These are phyloP conservation scores for Eumerus sabulonum DNA, from an alignment of 2,888 invertebrate genomes.

Conservation along the genomic window DNA sequence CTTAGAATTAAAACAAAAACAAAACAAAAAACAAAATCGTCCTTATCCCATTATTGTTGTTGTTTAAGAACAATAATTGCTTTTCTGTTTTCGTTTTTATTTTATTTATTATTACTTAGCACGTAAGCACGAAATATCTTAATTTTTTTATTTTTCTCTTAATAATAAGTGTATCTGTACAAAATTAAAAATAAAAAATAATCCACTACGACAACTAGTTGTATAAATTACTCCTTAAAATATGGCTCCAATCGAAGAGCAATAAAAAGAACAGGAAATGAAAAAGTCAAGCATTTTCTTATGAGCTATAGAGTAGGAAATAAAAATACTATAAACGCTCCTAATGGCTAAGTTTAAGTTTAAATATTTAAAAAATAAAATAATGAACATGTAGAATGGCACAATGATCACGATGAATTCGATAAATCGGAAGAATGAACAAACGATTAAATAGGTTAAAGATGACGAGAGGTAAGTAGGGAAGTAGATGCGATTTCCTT, in stretches of 20 bases:
- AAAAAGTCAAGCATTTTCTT: slow-evolving; percentile 46
- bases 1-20: slow-evolving; percentile 8
- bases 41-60: slow-evolving; percentile 50
- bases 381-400: slow-evolving; percentile 64
- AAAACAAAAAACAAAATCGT: too few species aligned
- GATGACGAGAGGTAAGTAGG: background rate
- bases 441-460: background rate
- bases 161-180: slow-evolving; percentile 63
- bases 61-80: slow-evolving; percentile 30
- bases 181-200: too few species aligned
- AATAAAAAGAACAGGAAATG: slow-evolving; percentile 35
- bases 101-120: slow-evolving; percentile 49
- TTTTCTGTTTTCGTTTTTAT: slow-evolving; percentile 48
- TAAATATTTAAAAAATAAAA: slow-evolving; percentile 28
- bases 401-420: slow-evolving; percentile 62
- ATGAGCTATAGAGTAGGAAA: slow-evolving; percentile 37
- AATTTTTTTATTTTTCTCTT: slow-evolving; percentile 10
- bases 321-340: slow-evolving; percentile 35
- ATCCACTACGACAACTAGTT: slow-evolving; percentile 51
- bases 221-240: slow-evolving; percentile 52
- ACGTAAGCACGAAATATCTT: too few species aligned
- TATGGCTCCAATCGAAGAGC: slow-evolving; percentile 30
- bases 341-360: slow-evolving; percentile 20
- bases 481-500: slow-evolving; percentile 1
- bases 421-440: background rate